Evolutionary conservation across 2,797 vertebrate species (phyloP).

Genomic region (Coluber constrictor): DNA sequence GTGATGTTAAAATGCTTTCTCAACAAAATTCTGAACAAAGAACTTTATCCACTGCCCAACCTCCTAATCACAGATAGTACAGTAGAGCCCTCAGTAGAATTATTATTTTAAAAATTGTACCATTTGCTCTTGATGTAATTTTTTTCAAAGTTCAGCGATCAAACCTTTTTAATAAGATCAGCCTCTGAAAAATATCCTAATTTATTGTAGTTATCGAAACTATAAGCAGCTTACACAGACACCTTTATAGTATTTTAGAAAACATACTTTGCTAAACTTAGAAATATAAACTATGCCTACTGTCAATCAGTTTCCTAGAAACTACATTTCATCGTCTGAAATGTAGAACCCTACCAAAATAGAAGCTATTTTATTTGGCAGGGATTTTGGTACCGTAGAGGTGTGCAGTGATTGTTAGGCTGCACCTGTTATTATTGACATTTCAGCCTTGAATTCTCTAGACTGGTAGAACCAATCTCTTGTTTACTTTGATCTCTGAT

Average conservation of each 20-base stretch:
- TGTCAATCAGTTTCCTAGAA: neutral
- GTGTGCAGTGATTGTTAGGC: neutral
- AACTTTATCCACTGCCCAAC: neutral
- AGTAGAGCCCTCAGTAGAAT: neutral
- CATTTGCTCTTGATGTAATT: neutral
- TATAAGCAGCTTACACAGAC: neutral
- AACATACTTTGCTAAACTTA: neutral
- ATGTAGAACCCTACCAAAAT: neutral
- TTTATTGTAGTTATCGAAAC: neutral
- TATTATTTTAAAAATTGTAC: neutral
- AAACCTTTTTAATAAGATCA: neutral
- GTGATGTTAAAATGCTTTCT: neutral
- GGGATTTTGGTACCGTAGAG: neutral
- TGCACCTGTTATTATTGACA: neutral
- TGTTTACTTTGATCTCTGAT: neutral
- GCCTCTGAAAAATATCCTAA: neutral
- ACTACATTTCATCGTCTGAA: neutral
- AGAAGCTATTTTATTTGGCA: neutral
- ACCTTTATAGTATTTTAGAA: neutral
- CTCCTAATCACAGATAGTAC: neutral
- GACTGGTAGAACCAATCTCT: neutral
- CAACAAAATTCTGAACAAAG: neutral
- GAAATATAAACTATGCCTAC: neutral
- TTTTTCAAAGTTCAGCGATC: neutral
- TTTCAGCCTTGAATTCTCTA: neutral